Evolutionary conservation across 1,140 invertebrate genomes (phyloP).

Genomic region (Wasmannia auropunctata): DNA sequence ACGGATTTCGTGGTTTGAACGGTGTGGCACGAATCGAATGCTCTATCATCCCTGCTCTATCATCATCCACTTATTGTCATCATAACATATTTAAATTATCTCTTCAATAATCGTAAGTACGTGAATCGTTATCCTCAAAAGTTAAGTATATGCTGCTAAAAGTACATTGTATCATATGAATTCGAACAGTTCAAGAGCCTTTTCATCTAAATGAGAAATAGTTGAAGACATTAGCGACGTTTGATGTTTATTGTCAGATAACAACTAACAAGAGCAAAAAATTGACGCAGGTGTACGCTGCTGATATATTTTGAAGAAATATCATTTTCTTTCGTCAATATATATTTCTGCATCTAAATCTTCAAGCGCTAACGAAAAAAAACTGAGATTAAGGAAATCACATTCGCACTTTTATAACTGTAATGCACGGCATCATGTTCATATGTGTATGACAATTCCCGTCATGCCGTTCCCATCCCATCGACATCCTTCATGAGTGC

Average conservation of each 20-base stretch:
- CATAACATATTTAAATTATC: background rate
- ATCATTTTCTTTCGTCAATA: background rate
- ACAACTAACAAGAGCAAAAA: background rate
- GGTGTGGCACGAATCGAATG: no score
- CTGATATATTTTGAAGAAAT: background rate
- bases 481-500: background rate
- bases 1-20: no score
- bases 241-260: no score
- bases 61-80: background rate
- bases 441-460: background rate
- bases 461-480: background rate
- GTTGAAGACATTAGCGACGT: background rate
- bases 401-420: background rate
- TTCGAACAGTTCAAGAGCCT: background rate
- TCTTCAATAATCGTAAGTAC: constrained; percentile 1
- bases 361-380: background rate
- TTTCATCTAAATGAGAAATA: background rate
- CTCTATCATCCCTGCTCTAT: no score
- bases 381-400: background rate
- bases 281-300: background rate
- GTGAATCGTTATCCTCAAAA: background rate
- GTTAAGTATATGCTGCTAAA: background rate
- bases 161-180: background rate
- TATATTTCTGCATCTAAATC: background rate
- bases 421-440: background rate